Evolutionary conservation across 2,888 invertebrate genomes (phyloP).

Genomic region (Caenorhabditis sp.): DNA sequence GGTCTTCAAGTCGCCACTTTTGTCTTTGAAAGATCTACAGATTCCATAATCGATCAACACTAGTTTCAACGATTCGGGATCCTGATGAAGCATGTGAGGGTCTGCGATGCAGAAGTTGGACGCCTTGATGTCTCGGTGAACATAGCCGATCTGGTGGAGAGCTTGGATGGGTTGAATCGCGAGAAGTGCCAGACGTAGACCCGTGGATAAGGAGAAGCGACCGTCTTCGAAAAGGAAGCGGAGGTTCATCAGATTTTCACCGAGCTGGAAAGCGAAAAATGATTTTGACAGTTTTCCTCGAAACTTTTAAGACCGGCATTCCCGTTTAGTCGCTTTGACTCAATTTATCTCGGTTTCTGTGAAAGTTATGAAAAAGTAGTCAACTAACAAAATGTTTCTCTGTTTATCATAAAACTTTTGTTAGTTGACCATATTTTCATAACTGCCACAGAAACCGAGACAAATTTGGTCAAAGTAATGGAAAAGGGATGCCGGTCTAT

Average conservation of each 20-base stretch:
- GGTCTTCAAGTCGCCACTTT: constrained; percentile 72
- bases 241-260: constrained; percentile 79
- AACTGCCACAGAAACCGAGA: too few relatives aligned
- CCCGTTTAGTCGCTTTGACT: too few relatives aligned
- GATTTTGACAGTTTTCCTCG: too few relatives aligned
- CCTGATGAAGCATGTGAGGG: constrained; percentile 42
- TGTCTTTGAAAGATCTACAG: constrained; percentile 75
- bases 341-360: too few relatives aligned
- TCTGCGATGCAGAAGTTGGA: constrained; percentile 75
- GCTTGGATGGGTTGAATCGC: constrained; percentile 77
- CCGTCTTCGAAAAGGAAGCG: constrained; percentile 79
- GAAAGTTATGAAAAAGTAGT: too few relatives aligned
- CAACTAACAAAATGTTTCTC: too few relatives aligned
- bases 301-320: too few relatives aligned
- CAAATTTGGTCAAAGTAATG: too few relatives aligned
- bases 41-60: constrained; percentile 82
- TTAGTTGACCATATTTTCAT: too few relatives aligned
- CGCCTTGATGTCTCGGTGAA: constrained; percentile 80
- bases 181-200: constrained; percentile 76
- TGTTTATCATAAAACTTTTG: too few relatives aligned
- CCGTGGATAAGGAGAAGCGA: constrained; percentile 81
- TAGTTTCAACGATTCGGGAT: constrained; percentile 69
- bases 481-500: too few relatives aligned
- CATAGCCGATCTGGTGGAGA: constrained; percentile 79
- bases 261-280: constrained; percentile 72